Base-by-base conservation (phyloP, 2,888 invertebrate genomes). In the Lasioglossum marginatum region DNA sequence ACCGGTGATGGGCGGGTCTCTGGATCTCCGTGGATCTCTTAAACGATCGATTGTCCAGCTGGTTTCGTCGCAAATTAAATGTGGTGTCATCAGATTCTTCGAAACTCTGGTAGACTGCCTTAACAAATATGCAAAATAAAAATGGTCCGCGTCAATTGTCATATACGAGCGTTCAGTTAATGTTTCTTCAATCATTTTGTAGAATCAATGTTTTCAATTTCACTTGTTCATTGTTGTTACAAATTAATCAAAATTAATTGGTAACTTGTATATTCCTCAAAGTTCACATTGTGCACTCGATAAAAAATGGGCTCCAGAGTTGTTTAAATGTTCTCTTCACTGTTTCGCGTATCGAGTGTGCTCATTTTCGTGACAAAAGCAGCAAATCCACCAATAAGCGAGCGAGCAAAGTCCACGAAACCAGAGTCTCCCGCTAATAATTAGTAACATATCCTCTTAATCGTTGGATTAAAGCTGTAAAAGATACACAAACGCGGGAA, bases 41-140 rank as follows among this genome's bases (percentile, higher is more conserved):
- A 63, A 63, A 63, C 63, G 63, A 63, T 63, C 63, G 63, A 63
- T 63, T 31, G 63, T 27, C 63, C 63, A 31, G 63, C 63, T 63
- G 63, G 31, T 6, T 31, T 63, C 31, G 16, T 31, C 16, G 63
- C 63, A 16, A 63, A 63, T 63, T 27, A 63, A 27, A 31, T 16
- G 12, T 4, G 1, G 27, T 27, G 63, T 16, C 27, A 31, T 16
- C 31, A 14, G 23, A 52, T 52, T 52, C 23, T 52, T 52, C 52
- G 60, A 60, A 31, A 63, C 31, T 31, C 6, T 63, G 63, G 3
- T 5, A 27, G 3, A 2, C 23, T 52, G 23, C 23, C 10, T 23
- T 3, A 52, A n/a, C 23, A 52, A 52, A 2, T n/a, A 0, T 23
- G 23, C 3, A 52, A 52, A 52, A 52, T 52, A 23, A 8, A 52